Conservation (phyloP, 2,797 vertebrate genomes). For the Chelon labrosus region DNA sequence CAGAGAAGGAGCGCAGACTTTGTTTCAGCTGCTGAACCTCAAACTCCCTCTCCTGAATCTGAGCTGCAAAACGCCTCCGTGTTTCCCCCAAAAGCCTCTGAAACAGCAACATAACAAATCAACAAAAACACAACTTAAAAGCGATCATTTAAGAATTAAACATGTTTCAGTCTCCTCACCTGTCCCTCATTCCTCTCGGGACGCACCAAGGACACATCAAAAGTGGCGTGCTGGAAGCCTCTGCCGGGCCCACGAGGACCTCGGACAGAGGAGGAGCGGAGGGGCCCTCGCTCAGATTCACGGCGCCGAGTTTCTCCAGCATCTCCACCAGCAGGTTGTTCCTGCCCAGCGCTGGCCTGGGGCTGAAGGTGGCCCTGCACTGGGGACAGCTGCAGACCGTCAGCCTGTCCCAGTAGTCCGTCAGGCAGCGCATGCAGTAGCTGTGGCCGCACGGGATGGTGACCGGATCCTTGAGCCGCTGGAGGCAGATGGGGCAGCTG, state of each 20-base stretch:
- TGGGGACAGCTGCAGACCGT: constrained; percentile 17
- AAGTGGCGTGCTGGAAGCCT: constrained; percentile 29
- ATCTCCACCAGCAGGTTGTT: constrained; percentile 37
- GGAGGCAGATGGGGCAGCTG: constrained; percentile 46
- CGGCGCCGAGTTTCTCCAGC: constrained; percentile 11
- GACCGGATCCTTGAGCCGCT: constrained; percentile 26
- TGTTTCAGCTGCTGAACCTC: constrained; percentile 29
- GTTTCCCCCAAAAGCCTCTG: constrained; percentile 28
- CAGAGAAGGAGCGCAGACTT: constrained; percentile 13
- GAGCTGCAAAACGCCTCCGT: background rate
- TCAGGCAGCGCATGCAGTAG: constrained; percentile 42
- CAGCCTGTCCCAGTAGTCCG: constrained; percentile 21
- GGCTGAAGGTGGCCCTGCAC: constrained; percentile 41
- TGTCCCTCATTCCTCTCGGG: constrained; percentile 9
- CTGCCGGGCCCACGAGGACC: background rate
- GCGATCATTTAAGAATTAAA: too few relatives aligned
- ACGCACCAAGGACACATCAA: constrained; percentile 21
- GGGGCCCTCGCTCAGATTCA: constrained; percentile 2
- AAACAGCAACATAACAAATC: background rate
- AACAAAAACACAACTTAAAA: too few relatives aligned
- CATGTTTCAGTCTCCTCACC: background rate
- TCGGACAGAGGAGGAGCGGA: constrained; percentile 26
- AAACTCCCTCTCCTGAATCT: constrained; percentile 11
- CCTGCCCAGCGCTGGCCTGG: constrained; percentile 29
- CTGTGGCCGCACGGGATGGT: constrained; percentile 46